Evolutionary conservation across 1,140 invertebrate species (phyloP), one percentile per base, ranked within the genome.

Genomic region (Zaprionus capensis): DNA sequence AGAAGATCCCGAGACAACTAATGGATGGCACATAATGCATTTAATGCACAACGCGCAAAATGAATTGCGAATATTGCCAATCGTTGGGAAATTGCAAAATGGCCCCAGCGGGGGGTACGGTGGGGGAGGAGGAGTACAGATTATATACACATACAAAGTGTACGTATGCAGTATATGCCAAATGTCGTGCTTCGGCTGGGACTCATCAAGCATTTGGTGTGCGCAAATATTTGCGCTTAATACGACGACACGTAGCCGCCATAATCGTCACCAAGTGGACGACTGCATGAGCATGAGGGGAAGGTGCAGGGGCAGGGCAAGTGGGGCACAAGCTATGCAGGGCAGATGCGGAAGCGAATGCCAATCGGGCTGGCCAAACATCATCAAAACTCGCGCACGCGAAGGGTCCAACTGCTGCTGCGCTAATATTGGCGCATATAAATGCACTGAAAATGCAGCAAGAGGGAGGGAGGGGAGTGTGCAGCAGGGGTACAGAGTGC

Each of bases 401-500:
- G 31, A 62, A 44, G 41, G 49, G 51, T 34, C 44, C 46, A 51
- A 68, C 67, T 65, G 70, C 73, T 83, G 66, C 75, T 51, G 20
- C 46, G 82, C 84, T 64, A 87, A 87, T 87, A 87, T 87, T 87
- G 82, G 84, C 84, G 85, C 84, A 87, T 87, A 87, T 87, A 87
- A 87, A 87, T 87, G 83, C 83, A 82, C 56, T 71, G 78, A 88
- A 84, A 88, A 70, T 75, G 62, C 67, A 28, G 34, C 58, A 46
- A 62, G 26, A 67, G 62, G 62, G 46, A 51, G 4, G 24, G 15
- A 38, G 26, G 26, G 6, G 15, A 17, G 22, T 11, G 61, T 7
- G 20, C 12, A 22, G 41, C 49, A 28, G 28, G 15, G 41, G n/a
- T 44, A 44, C 2, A 6, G n/a, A 38, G 14, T 38, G 61, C 55